Conservation (phyloP, 2,797 vertebrate genomes). For the Calcarius lapponicus region DNA sequence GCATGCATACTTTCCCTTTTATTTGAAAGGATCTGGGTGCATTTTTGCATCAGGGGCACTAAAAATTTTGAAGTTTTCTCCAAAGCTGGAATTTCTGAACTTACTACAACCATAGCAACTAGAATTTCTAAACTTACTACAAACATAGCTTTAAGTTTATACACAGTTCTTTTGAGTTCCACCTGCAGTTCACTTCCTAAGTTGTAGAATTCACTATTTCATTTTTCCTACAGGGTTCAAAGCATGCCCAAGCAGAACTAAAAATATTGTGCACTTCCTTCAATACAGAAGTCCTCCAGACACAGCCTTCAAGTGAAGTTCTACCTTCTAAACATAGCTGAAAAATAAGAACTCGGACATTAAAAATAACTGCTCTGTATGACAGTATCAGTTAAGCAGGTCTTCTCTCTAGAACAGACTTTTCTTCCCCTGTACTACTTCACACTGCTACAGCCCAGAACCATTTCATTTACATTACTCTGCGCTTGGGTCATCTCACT, state of each 20-base stretch:
- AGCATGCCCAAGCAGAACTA: not conserved
- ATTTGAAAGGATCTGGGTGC: not conserved
- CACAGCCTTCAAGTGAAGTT: not conserved
- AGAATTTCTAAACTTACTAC: not conserved
- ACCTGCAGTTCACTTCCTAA: not conserved
- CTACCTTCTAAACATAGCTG: not conserved
- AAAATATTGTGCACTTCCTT: not conserved
- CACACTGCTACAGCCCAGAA: not conserved
- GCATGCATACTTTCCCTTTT: not conserved
- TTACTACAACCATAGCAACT: not conserved
- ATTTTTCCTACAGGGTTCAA: not conserved
- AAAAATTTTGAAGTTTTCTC: not conserved
- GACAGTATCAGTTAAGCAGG: not conserved
- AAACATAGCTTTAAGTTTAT: not conserved
- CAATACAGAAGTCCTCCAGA: not conserved
- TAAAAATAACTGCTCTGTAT: not conserved
- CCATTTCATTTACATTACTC: not conserved
- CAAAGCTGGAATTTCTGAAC: not conserved
- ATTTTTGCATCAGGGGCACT: not conserved
- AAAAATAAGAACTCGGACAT: not conserved
- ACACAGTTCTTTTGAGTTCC: not conserved
- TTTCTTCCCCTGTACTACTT: not conserved
- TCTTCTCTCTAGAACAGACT: not conserved
- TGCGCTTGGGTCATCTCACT: not conserved
- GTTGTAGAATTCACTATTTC: not conserved